Evolutionary conservation across 2,113 vertebrate species (phyloP).

Genomic region (Melanerpes formicivorus): DNA sequence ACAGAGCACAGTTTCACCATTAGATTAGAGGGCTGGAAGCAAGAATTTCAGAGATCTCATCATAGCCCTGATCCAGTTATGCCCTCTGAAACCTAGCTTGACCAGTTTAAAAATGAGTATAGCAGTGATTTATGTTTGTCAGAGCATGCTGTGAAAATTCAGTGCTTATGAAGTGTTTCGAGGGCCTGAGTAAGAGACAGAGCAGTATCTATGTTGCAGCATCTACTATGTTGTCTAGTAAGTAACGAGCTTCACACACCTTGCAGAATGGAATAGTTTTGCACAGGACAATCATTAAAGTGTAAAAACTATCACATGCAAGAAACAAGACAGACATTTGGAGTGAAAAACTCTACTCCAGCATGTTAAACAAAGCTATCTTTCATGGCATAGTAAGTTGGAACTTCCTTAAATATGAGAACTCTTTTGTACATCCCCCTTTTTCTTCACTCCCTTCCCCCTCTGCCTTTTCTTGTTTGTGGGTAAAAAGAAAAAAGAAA

Average conservation of each 20-base stretch:
- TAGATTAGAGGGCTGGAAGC: background rate
- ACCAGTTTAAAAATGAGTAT: background rate
- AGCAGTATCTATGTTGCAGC: background rate
- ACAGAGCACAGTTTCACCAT: accelerated
- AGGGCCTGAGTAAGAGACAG: background rate
- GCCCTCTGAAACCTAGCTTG: background rate
- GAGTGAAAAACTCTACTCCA: background rate
- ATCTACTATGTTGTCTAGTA: background rate
- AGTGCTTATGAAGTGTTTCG: background rate
- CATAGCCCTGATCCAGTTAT: background rate
- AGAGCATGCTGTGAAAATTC: background rate
- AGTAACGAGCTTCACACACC: background rate
- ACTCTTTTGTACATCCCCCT: background rate
- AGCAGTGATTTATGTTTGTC: background rate
- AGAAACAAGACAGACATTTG: conserved; percentile 22
- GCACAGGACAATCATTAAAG: background rate
- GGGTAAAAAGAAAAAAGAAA: background rate
- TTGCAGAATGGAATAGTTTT: background rate
- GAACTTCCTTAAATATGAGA: background rate
- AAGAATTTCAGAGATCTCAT: background rate
- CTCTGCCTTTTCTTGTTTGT: background rate
- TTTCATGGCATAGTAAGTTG: background rate
- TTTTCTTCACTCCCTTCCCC: background rate
- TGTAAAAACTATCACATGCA: conserved; percentile 12
- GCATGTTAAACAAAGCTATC: background rate